Base-by-base conservation (phyloP, 2,113 vertebrate genomes). In the Psammodynastes pulverulentus region DNA sequence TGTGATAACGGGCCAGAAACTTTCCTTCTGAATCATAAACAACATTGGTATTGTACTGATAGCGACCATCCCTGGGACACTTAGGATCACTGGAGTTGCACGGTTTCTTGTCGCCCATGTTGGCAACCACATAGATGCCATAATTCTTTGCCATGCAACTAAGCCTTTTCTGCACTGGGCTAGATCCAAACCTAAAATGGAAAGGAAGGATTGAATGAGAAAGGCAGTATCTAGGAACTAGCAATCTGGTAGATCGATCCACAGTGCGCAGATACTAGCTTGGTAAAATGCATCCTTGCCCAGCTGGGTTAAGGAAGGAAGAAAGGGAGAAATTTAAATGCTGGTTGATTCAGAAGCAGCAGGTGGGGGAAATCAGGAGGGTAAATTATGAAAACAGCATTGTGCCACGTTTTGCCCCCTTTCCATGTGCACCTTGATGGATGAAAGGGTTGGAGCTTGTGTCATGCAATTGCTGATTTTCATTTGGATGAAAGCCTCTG, bases 101-200 rank as follows among this genome's bases (percentile, higher is more conserved):
- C 0, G 1, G 8, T 43, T 97, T 97, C 90, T 95, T 96, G 86
- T 97, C 96, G 48, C 94, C 93, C 95, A 97, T 97, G 96, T 98
- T 99, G 39, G 95, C 98, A 96, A 98, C 98, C 51, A 98, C 54
- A 89, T 97, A 98, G 91, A 99, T 96, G 8, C 90, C 95, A 93
- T 98, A 92, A 15, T 94, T 96, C 39, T 95, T 98, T 0, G 95
- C 97, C 96, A 99, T 97, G 58, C 98, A 99, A 96, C 98, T 99
- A 92, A 98, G 94, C 48, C 96, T 96, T 94, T 91, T 89, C 92
- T 96, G 95, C 39, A 97, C 3, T 0, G 79, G 91, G n/a, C 91
- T 94, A 8, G 24, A 34, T 85, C 90, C 91, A 95, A 97, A 97
- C 67, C 92, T 96, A 87, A 94, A 91, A 24, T 88, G 19, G 1